These are phyloP conservation scores for Corythornis madagascariensis DNA, from an alignment of 2,113 vertebrate species.

Conservation along the genomic window DNA sequence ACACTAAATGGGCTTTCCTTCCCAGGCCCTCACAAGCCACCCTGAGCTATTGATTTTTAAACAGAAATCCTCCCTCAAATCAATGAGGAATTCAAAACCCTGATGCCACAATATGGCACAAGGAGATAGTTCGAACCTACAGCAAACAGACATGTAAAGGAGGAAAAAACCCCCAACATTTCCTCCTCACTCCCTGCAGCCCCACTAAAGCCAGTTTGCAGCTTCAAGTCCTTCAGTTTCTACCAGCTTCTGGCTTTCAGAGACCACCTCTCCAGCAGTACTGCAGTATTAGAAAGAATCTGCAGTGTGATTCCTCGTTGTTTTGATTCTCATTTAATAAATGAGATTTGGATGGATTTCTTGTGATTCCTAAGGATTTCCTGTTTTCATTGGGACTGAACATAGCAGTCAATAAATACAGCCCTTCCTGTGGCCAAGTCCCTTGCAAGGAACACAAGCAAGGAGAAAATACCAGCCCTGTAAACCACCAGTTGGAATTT, in stretches of 20 bases:
- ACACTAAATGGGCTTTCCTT: slow-evolving; percentile 21
- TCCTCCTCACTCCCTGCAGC: background rate
- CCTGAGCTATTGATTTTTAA: slow-evolving; percentile 19
- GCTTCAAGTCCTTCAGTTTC: background rate
- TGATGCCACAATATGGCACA: background rate
- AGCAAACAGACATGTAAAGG: background rate
- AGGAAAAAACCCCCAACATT: background rate
- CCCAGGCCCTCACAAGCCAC: slow-evolving; percentile 3
- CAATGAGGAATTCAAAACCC: background rate
- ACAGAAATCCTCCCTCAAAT: slow-evolving; percentile 12
- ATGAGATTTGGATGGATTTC: background rate
- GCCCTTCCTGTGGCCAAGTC: background rate
- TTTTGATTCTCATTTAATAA: background rate
- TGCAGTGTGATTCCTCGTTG: background rate
- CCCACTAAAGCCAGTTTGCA: background rate
- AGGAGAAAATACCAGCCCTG: background rate
- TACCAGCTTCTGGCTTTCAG: background rate
- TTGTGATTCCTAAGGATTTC: background rate
- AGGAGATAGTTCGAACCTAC: background rate
- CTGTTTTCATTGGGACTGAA: background rate
- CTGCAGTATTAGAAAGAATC: background rate
- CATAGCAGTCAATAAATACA: background rate
- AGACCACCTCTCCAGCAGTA: background rate
- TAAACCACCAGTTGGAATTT: background rate
- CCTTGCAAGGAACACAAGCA: background rate